These are phyloP conservation scores for Aphaenogaster rudis DNA, from an alignment of 1,140 invertebrate genomes.

Conservation along the genomic window DNA sequence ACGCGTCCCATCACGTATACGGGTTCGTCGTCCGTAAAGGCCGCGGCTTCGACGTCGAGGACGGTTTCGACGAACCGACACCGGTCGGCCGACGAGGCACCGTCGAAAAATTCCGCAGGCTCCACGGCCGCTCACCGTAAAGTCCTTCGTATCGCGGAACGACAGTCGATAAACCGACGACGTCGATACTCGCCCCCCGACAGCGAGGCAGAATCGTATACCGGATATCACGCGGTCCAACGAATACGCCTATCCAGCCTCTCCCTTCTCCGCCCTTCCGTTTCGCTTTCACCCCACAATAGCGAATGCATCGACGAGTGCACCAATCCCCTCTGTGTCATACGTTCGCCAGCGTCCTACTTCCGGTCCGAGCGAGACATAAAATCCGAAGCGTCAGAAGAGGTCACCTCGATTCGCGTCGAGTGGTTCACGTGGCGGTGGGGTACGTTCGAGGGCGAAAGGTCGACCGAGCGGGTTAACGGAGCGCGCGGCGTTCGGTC, in stretches of 20 bases:
- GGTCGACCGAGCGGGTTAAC: conserved; percentile 66
- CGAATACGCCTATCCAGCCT: background rate
- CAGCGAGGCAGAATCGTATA: conserved; percentile 57
- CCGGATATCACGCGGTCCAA: conserved; percentile 55
- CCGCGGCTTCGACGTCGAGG: conserved; percentile 4
- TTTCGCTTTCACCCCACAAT: conserved; percentile 26
- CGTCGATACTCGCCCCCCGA: conserved; percentile 56
- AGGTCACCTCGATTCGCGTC: conserved; percentile 53
- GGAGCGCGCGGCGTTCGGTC: conserved; percentile 71
- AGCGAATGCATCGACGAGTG: background rate
- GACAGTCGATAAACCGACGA: conserved; percentile 70
- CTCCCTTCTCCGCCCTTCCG: background rate
- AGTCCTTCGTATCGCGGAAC: conserved; percentile 62
- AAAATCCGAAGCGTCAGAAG: conserved; percentile 73
- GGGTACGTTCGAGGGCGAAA: conserved; percentile 65
- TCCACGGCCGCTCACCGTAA: conserved; percentile 49
- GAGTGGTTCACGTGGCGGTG: conserved; percentile 15
- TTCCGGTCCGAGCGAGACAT: conserved; percentile 67
- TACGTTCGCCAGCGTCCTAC: conserved; percentile 55
- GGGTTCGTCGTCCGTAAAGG: conserved; percentile 30
- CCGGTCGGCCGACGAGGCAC: background rate
- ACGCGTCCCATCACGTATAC: conserved; percentile 23
- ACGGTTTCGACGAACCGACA: background rate
- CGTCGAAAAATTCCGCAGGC: conserved; percentile 67
- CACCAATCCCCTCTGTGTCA: background rate